Evolutionary conservation across 2,113 vertebrate species (phyloP).

Genomic region (Xiphophorus hellerii): DNA sequence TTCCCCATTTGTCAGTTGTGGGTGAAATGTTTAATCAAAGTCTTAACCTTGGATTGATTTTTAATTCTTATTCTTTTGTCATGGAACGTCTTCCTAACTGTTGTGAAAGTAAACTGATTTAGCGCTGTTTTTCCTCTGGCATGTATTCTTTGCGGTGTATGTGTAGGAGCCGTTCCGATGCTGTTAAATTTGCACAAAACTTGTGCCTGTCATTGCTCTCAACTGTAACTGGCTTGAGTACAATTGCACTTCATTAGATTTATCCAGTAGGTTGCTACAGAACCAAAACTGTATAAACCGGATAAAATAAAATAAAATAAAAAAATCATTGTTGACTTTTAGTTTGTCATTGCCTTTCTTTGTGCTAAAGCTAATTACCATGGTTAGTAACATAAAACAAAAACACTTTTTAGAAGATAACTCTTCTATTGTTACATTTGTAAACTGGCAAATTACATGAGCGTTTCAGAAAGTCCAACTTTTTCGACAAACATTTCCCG

Average conservation of each 20-base stretch:
- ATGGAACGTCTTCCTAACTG: constrained; percentile 63
- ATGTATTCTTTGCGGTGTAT: constrained; percentile 71
- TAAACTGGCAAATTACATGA: background rate
- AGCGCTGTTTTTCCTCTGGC: constrained; percentile 68
- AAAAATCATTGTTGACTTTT: constrained; percentile 70
- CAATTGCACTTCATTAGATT: constrained; percentile 74
- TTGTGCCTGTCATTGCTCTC: constrained; percentile 77
- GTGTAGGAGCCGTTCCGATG: constrained; percentile 68
- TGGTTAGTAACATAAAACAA: background rate
- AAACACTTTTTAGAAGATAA: background rate
- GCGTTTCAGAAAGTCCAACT: too few relatives aligned
- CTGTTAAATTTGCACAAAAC: constrained; percentile 74
- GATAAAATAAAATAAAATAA: constrained; percentile 75
- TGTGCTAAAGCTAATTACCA: background rate
- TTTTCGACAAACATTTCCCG: background rate
- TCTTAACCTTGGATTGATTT: constrained; percentile 49
- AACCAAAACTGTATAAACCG: constrained; percentile 71
- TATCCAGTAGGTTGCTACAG: constrained; percentile 71
- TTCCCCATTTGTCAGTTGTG: constrained; percentile 24
- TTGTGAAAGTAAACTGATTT: constrained; percentile 57
- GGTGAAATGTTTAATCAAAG: constrained; percentile 36
- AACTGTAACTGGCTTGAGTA: constrained; percentile 74
- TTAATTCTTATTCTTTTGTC: background rate
- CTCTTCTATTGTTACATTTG: background rate
- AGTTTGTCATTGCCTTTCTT: constrained; percentile 8